Evolutionary conservation across 2,113 vertebrate species (phyloP).

Genomic region (Antennarius striatus): DNA sequence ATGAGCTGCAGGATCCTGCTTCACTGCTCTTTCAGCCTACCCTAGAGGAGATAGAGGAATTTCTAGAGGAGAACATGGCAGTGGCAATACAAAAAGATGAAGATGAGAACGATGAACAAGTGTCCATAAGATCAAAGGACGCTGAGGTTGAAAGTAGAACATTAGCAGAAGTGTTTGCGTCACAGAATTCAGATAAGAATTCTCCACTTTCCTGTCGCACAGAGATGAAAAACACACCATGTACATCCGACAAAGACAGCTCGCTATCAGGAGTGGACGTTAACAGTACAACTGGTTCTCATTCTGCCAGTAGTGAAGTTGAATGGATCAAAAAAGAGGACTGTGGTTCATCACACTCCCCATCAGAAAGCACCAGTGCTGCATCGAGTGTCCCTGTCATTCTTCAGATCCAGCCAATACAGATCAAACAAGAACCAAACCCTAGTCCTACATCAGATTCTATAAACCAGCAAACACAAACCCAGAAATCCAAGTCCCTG

Average conservation of each 20-base stretch:
- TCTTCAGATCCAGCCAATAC: slow-evolving; percentile 91
- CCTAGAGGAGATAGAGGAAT: slow-evolving; percentile 97
- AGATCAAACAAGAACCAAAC: slow-evolving; percentile 87
- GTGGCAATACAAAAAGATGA: slow-evolving; percentile 80
- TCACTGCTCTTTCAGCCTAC: slow-evolving; percentile 95
- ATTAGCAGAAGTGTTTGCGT: slow-evolving; percentile 64
- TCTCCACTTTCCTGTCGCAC: slow-evolving; percentile 39
- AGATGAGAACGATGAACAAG: slow-evolving; percentile 58
- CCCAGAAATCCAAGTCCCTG: slow-evolving; percentile 59
- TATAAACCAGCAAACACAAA: slow-evolving; percentile 42
- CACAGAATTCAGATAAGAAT: slow-evolving; percentile 80
- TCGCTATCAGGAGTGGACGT: slow-evolving; percentile 58
- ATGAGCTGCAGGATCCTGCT: slow-evolving; percentile 85
- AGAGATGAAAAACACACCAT: slow-evolving; percentile 62
- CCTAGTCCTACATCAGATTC: slow-evolving; percentile 43
- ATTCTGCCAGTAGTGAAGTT: background rate
- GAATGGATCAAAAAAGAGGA: slow-evolving; percentile 74
- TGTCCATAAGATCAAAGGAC: slow-evolving; percentile 53
- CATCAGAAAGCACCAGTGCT: slow-evolving; percentile 72
- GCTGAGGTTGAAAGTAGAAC: slow-evolving; percentile 77
- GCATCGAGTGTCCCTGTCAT: slow-evolving; percentile 81
- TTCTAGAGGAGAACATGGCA: slow-evolving; percentile 97
- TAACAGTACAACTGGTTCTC: background rate
- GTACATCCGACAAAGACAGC: slow-evolving; percentile 66
- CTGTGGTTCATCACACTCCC: slow-evolving; percentile 62